Base-by-base conservation (phyloP, 2,888 invertebrate species). In the Monoplex corrugatus region DNA sequence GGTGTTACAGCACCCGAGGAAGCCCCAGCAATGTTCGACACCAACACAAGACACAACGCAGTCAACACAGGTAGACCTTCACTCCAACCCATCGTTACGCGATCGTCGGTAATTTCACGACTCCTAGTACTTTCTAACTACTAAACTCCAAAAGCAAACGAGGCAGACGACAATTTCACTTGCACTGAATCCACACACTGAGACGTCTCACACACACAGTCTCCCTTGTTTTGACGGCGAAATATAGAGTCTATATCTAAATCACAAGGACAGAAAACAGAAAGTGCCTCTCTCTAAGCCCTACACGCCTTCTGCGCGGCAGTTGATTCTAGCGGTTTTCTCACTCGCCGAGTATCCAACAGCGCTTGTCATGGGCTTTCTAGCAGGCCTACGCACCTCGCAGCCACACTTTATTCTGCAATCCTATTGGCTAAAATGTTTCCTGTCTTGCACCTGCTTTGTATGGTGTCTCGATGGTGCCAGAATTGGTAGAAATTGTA, bases 371-470 rank as follows among this genome's bases (percentile, higher is more conserved):
- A n/a, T n/a, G n/a, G n/a, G n/a, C n/a, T n/a, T n/a, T n/a, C n/a
- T n/a, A n/a, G n/a, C n/a, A n/a, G n/a, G 63, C 63, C 8, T 19
- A 72, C 72, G 32, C 72, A 72, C 35, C 72, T 35, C 72, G 72
- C 72, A 72, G 72, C 72, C 72, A 35, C 72, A 8, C 72, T 72
- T 35, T 13, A 16, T 19, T 10, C 72, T 72, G 10, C 72, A 72
- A 72, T 72, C 72, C 72, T 32, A 72, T 72, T 72, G 72, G 72
- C 35, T 72, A 72, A 72, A 72, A 72, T 72, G 72, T 72, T 72
- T 72, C 72, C 72, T 32, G 72, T 32, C 72, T 72, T 35, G 72
- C 72, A 72, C 72, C 72, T 72, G 72, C n/a, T 72, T 72, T 72
- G 72, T 72, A 72, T 38, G 72, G 72, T 10, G 72, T 72, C 35